Percentiles rank a stretch among this genome's conserved stretches.
Conservation (phyloP, 2,888 invertebrate species). For the Seladonia tumulorum region DNA sequence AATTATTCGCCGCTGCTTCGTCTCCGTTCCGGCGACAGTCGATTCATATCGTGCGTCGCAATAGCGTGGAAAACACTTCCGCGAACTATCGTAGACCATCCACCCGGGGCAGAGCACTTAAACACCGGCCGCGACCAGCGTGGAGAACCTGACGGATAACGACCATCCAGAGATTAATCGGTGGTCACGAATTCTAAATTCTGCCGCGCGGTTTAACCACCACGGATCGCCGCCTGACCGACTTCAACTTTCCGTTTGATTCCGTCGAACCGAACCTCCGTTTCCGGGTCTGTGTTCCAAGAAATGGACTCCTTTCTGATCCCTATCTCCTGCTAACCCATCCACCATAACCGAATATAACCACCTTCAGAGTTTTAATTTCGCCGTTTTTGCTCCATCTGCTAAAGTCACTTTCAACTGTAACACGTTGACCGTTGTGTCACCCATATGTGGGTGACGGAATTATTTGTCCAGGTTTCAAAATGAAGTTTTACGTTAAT, state of each 20-base stretch:
- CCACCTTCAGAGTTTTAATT: background rate
- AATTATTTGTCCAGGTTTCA: no score
- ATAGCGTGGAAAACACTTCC: conserved; percentile 71
- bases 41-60: conserved; percentile 68
- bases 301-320: background rate
- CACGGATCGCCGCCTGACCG: conserved; percentile 58
- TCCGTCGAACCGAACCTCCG: background rate
- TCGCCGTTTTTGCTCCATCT: background rate
- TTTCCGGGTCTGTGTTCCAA: conserved; percentile 1
- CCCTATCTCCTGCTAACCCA: background rate
- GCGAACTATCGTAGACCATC: conserved; percentile 69
- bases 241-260: conserved; percentile 55
- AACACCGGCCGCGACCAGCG: conserved; percentile 73
- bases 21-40: conserved; percentile 45
- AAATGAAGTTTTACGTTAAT: no score
- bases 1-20: conserved; percentile 25
- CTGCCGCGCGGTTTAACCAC: conserved; percentile 71
- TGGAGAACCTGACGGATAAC: conserved; percentile 78
- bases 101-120: conserved; percentile 70
- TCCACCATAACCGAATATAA: background rate
- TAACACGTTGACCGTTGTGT: no score
- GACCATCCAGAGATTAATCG: conserved; percentile 77
- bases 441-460: no score
- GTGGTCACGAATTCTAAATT: conserved; percentile 79
- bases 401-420: background rate